phyloP scores from a whole-genome alignment of 2,797 vertebrate species.

The Smutsia gigantea region DNA sequence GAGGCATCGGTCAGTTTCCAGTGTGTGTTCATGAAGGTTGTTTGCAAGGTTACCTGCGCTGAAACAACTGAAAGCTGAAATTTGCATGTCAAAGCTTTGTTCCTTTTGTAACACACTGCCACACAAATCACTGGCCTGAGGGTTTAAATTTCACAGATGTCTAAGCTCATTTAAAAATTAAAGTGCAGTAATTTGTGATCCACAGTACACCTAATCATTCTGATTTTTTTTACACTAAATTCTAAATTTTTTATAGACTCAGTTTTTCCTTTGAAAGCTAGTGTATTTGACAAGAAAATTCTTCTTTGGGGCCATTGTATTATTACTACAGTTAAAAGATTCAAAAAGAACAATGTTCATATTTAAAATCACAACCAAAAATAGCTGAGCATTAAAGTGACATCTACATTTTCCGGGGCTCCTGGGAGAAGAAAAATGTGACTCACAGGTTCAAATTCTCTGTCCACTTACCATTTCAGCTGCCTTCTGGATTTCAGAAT shows the following conservation, averaged over 20 bases:
- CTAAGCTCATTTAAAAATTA: constrained; percentile 88
- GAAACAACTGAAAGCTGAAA: constrained; percentile 80
- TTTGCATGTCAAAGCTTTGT: constrained; percentile 88
- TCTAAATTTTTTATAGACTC: constrained; percentile 4
- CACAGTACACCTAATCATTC: constrained; percentile 71
- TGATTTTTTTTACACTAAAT: constrained; percentile 62
- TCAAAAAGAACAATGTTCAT: neutral
- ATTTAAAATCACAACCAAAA: constrained; percentile 24
- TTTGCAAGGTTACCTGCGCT: constrained; percentile 87
- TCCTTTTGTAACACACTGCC: constrained; percentile 82
- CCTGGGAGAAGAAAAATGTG: neutral
- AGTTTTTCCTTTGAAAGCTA: constrained; percentile 52
- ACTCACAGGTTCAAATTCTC: neutral
- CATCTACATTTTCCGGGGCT: neutral
- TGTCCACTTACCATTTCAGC: neutral
- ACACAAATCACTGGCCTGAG: constrained; percentile 83
- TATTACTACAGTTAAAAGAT: neutral
- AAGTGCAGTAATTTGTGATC: constrained; percentile 84
- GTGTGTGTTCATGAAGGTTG: constrained; percentile 82
- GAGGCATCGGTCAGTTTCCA: constrained; percentile 82
- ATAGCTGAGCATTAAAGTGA: neutral
- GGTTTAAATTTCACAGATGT: constrained; percentile 88
- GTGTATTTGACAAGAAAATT: constrained; percentile 33
- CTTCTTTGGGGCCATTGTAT: neutral
- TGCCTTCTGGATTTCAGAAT: constrained; percentile 31